phyloP scores from a whole-genome alignment of 2,888 invertebrate genomes.

The Drosophila sordidula region DNA sequence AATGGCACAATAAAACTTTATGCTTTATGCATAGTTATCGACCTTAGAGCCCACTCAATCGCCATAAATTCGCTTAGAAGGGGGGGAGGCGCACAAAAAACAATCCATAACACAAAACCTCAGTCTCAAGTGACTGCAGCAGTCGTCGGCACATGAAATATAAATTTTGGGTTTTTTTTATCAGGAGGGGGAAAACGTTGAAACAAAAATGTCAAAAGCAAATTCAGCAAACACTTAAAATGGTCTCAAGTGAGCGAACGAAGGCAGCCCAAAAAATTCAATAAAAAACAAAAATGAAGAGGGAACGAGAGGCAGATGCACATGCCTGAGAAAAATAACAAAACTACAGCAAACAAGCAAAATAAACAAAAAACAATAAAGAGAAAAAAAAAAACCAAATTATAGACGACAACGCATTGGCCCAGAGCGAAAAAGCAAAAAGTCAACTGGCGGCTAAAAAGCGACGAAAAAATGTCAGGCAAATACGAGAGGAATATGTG shows the following conservation, averaged over 20 bases:
- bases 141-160: slow-evolving; percentile 38
- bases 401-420: slow-evolving; percentile 45
- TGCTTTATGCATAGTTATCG: slow-evolving; percentile 7
- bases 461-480: slow-evolving; percentile 35
- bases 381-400: slow-evolving; percentile 21
- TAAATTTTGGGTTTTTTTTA: slow-evolving; percentile 16
- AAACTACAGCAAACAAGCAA: slow-evolving; percentile 28
- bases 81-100: neutral
- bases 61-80: slow-evolving; percentile 3
- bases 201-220: slow-evolving; percentile 62
- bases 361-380: slow-evolving; percentile 31
- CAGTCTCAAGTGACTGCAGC: slow-evolving; percentile 44
- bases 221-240: slow-evolving; percentile 74
- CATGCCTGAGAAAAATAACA: slow-evolving; percentile 14
- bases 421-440: slow-evolving; percentile 58
- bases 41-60: slow-evolving; percentile 7
- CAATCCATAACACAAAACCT: slow-evolving; percentile 18
- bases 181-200: slow-evolving; percentile 9
- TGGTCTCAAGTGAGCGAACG: slow-evolving; percentile 70
- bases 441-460: slow-evolving; percentile 60
- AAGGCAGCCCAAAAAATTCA: slow-evolving; percentile 38
- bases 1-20: neutral
- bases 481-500: slow-evolving; percentile 38
- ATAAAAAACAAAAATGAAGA: slow-evolving; percentile 17
- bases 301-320: slow-evolving; percentile 4